A percentile compares a stretch with the other conserved stretches of the same genome.
These are phyloP conservation scores for Marmota monax DNA, from an alignment of 2,113 vertebrate species.

Conservation along the genomic window DNA sequence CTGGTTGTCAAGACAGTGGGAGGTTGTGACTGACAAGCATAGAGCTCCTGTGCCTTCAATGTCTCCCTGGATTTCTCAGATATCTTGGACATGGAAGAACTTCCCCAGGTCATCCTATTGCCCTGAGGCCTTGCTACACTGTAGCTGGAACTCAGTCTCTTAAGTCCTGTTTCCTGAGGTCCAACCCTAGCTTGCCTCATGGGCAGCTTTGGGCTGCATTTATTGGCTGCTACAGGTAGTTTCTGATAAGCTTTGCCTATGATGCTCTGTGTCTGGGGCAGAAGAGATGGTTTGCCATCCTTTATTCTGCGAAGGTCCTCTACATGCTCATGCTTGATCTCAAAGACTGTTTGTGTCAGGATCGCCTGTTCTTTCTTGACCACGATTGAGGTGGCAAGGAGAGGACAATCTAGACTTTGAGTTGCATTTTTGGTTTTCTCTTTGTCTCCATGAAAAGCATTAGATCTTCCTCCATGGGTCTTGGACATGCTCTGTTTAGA, in stretches of 20 bases:
- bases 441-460: background rate
- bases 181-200: fast-evolving
- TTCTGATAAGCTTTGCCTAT: background rate
- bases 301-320: background rate
- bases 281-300: background rate
- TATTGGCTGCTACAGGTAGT: background rate
- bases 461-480: background rate
- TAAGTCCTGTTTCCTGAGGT: background rate
- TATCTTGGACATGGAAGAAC: background rate
- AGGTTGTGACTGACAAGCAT: background rate
- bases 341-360: background rate
- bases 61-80: background rate
- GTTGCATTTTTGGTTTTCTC: background rate
- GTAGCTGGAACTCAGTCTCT: background rate
- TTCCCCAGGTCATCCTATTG: background rate
- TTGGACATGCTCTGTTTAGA: background rate
- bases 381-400: background rate
- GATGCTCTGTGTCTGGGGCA: background rate
- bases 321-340: too few species aligned
- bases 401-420: fast-evolving
- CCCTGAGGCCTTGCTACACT: background rate
- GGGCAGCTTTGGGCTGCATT: background rate
- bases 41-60: background rate
- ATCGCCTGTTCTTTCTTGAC: background rate
- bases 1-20: background rate